Percentiles rank a stretch among this genome's conserved stretches.
These are phyloP conservation scores for Knipowitschia caucasica DNA, from an alignment of 2,797 vertebrate genomes.

Conservation along the genomic window DNA sequence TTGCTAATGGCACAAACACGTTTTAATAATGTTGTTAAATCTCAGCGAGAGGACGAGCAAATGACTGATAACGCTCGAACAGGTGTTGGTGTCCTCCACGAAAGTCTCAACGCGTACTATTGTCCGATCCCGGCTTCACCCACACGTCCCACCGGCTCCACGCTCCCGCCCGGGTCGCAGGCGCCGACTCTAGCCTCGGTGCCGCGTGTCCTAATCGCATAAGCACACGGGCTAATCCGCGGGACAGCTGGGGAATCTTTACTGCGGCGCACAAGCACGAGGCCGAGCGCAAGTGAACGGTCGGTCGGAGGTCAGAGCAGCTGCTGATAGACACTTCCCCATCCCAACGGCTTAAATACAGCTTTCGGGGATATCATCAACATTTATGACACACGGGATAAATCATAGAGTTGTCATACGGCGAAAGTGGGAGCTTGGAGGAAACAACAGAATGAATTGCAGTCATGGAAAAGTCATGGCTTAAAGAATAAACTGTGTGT, in stretches of 20 bases:
- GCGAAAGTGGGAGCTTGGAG: constrained; percentile 45
- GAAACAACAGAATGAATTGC: background rate
- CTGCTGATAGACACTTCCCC: constrained; percentile 67
- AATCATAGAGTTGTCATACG: constrained; percentile 49
- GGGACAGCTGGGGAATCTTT: constrained; percentile 82
- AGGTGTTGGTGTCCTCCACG: constrained; percentile 6
- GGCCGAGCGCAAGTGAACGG: constrained; percentile 41
- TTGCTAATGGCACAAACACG: no score
- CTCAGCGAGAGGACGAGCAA: background rate
- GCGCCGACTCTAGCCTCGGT: constrained; percentile 72
- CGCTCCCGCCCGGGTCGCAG: constrained; percentile 66
- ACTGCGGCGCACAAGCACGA: constrained; percentile 73
- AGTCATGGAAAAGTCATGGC: constrained; percentile 4
- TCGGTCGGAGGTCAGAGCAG: constrained; percentile 51
- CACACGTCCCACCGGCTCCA: constrained; percentile 44
- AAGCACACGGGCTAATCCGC: constrained; percentile 78
- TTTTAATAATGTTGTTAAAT: background rate
- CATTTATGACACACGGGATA: constrained; percentile 53
- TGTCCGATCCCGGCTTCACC: constrained; percentile 37
- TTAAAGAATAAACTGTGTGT: background rate
- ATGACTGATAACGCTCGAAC: background rate
- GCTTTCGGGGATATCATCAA: constrained; percentile 57
- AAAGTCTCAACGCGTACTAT: constrained; percentile 14
- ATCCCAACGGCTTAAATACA: constrained; percentile 44
- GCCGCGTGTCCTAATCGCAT: constrained; percentile 81